phyloP scores from a whole-genome alignment of 2,888 invertebrate genomes.

The Euspilapteryx auroguttella region DNA sequence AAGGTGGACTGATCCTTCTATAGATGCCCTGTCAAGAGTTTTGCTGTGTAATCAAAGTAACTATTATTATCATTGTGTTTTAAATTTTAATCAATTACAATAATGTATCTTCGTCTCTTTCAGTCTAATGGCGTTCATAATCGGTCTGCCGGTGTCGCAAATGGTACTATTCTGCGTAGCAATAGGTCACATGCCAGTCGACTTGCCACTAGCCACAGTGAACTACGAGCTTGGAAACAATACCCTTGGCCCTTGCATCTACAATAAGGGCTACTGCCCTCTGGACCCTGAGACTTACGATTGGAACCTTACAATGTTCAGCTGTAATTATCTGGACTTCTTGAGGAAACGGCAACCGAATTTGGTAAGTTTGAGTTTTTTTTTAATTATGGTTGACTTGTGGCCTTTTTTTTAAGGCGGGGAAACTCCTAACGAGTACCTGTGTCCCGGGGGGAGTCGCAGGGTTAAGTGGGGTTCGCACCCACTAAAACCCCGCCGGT shows the following conservation, averaged over 20 bases:
- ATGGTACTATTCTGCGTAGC: constrained; percentile 86
- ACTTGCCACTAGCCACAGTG: constrained; percentile 76
- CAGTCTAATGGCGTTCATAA: constrained; percentile 82
- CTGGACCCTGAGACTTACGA: constrained; percentile 30
- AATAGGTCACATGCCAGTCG: constrained; percentile 83
- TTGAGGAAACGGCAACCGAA: constrained; percentile 67
- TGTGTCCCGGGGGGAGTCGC: no score
- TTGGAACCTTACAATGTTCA: constrained; percentile 65
- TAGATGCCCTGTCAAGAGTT: no score
- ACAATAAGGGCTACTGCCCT: constrained; percentile 56
- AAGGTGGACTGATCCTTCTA: no score
- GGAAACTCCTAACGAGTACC: no score
- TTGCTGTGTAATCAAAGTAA: no score
- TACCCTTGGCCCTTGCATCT: constrained; percentile 40
- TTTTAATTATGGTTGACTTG: neutral
- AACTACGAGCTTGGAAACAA: constrained; percentile 72
- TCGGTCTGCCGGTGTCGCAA: constrained; percentile 83
- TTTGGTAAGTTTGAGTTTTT: constrained; percentile 54
- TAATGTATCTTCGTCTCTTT: constrained; percentile 9
- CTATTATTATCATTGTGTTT: no score
- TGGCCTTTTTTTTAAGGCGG: no score
- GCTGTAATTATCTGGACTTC: constrained; percentile 76
- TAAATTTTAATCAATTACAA: no score
- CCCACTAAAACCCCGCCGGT: neutral
- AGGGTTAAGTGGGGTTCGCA: no score